phyloP scores from a whole-genome alignment of 2,113 vertebrate genomes.

The Bostrychus sinensis region DNA sequence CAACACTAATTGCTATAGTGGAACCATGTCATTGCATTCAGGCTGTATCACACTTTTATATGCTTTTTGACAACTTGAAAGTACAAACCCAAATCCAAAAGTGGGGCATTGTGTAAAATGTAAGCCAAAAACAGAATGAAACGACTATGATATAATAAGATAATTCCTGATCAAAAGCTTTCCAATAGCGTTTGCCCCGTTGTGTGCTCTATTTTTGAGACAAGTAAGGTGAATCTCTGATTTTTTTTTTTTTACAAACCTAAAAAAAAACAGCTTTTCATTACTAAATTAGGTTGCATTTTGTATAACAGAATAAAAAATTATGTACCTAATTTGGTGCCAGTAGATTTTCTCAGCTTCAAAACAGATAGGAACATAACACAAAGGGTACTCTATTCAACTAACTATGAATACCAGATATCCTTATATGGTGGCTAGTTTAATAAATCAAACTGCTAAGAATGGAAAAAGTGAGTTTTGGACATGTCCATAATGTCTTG shows the following conservation, averaged over 20 bases:
- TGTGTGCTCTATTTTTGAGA: not conserved
- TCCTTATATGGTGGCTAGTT: not conserved
- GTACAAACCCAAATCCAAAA: too few relatives aligned
- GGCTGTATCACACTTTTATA: slow-evolving; percentile 19
- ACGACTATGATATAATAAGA: too few relatives aligned
- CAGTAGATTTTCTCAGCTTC: too few relatives aligned
- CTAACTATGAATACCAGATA: not conserved
- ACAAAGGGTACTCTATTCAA: not conserved
- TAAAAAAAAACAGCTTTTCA: slow-evolving; percentile 3
- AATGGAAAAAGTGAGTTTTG: not conserved
- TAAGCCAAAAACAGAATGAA: too few relatives aligned
- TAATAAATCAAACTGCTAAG: not conserved
- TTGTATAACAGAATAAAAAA: not conserved
- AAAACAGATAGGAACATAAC: not conserved
- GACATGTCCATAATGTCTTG: too few relatives aligned
- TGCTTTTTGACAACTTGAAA: too few relatives aligned
- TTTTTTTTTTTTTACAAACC: too few relatives aligned
- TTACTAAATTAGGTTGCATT: not conserved
- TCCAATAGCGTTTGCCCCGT: slow-evolving; percentile 17
- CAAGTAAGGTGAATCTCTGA: slow-evolving; percentile 20
- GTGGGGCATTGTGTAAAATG: too few relatives aligned
- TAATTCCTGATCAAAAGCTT: too few relatives aligned
- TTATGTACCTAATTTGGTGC: too few relatives aligned
- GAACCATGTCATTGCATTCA: slow-evolving; percentile 37
- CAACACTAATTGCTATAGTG: slow-evolving; percentile 37